phyloP scores from a whole-genome alignment of 2,888 invertebrate genomes.

The Acleris sparsana region DNA sequence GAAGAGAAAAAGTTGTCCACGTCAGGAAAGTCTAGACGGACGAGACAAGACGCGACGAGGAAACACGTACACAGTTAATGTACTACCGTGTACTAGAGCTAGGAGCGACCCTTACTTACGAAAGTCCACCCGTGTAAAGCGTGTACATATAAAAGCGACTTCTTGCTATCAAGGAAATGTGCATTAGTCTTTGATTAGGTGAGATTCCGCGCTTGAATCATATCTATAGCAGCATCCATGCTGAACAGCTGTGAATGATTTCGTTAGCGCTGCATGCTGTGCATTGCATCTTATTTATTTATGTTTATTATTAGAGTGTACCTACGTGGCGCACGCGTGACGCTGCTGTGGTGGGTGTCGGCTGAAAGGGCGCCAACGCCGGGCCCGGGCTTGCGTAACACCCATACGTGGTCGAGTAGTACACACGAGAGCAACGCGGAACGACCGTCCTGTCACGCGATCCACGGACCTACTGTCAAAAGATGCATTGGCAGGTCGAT shows the following conservation, averaged over 20 bases:
- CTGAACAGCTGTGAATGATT: slow-evolving; percentile 19
- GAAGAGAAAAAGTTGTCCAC: slow-evolving; percentile 69
- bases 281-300: slow-evolving; percentile 30
- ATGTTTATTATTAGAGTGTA: slow-evolving; percentile 37
- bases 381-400: slow-evolving; percentile 54
- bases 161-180: not conserved
- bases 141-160: not conserved
- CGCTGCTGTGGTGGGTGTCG: slow-evolving; percentile 53
- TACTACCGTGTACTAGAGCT: slow-evolving; percentile 15
- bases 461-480: slow-evolving; percentile 19
- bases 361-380: slow-evolving; percentile 62
- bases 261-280: slow-evolving; percentile 9
- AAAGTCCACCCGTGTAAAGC: slow-evolving; percentile 1
- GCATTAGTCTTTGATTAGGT: not conserved
- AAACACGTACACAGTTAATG: slow-evolving; percentile 45
- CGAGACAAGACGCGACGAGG: slow-evolving; percentile 68
- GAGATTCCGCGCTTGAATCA: not conserved
- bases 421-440: slow-evolving; percentile 63
- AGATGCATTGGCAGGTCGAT: slow-evolving; percentile 24
- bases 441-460: slow-evolving; percentile 41
- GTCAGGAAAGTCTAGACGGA: slow-evolving; percentile 72
- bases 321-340: slow-evolving; percentile 45
- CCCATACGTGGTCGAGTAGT: slow-evolving; percentile 46
- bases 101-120: slow-evolving; percentile 4
- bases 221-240: slow-evolving; percentile 2